phyloP scores from a whole-genome alignment of 2,888 invertebrate genomes.

The Ormyrus pomaceus region DNA sequence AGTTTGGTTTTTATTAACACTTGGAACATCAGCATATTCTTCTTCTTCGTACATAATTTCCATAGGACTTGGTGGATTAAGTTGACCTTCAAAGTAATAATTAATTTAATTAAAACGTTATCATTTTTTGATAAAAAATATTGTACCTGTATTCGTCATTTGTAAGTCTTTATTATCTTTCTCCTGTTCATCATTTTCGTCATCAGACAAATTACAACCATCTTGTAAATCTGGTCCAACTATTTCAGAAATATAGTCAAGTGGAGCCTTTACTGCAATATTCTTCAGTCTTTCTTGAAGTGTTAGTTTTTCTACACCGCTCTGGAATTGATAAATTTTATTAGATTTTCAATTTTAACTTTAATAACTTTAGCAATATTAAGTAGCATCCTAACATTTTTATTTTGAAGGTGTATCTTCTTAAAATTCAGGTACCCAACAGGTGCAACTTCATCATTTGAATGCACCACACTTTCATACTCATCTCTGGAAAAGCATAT shows the following conservation, averaged over 20 bases:
- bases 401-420: slow-evolving; percentile 83
- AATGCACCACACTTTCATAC: slow-evolving; percentile 90
- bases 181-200: slow-evolving; percentile 70
- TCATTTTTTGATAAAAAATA: not conserved
- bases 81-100: slow-evolving; percentile 72
- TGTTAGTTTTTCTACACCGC: slow-evolving; percentile 68
- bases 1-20: slow-evolving; percentile 82
- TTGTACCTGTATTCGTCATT: slow-evolving; percentile 69
- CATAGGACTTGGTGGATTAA: slow-evolving; percentile 75
- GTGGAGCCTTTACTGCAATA: slow-evolving; percentile 70
- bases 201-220: slow-evolving; percentile 73
- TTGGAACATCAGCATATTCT: slow-evolving; percentile 80
- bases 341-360: slow-evolving; percentile 16
- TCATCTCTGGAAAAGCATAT: slow-evolving; percentile 82
- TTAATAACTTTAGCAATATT: not conserved
- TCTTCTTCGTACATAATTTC: slow-evolving; percentile 79
- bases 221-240: slow-evolving; percentile 73
- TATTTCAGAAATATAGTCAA: slow-evolving; percentile 73
- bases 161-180: slow-evolving; percentile 68
- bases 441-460: slow-evolving; percentile 94
- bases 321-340: slow-evolving; percentile 61
- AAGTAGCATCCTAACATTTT: slow-evolving; percentile 48
- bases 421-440: slow-evolving; percentile 95
- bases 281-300: slow-evolving; percentile 71
- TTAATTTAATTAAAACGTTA: not conserved